phyloP scores from a whole-genome alignment of 2,888 invertebrate species.

The Lucinisca nassula region DNA sequence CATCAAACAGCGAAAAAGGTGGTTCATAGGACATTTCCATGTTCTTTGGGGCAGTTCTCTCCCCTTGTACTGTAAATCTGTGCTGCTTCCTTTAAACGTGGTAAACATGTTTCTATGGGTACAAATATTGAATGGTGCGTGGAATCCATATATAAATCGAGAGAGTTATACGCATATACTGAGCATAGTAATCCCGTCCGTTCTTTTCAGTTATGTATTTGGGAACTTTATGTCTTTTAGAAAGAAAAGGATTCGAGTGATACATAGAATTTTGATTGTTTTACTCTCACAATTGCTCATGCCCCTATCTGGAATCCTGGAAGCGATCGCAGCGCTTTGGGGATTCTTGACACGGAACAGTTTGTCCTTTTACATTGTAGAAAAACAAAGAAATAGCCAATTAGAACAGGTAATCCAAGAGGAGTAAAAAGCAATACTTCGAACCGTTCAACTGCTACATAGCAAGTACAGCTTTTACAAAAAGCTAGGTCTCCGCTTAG shows the following conservation, averaged over 20 bases:
- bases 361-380: slow-evolving; percentile 35
- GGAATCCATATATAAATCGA: background rate
- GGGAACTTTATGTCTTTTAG: slow-evolving; percentile 55
- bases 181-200: slow-evolving; percentile 21
- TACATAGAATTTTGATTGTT: background rate
- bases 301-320: background rate
- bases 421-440: no score
- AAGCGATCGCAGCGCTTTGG: slow-evolving; percentile 4
- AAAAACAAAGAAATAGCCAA: background rate
- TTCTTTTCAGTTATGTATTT: slow-evolving; percentile 45
- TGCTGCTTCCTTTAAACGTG: slow-evolving; percentile 25
- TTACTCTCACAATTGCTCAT: slow-evolving; percentile 7
- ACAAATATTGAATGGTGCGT: background rate
- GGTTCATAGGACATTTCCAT: slow-evolving; percentile 58
- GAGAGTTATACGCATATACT: slow-evolving; percentile 7
- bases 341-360: slow-evolving; percentile 27
- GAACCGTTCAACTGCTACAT: no score
- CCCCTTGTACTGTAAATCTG: slow-evolving; percentile 24
- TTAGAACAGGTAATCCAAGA: no score
- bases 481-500: no score
- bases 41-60: slow-evolving; percentile 36
- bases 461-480: no score
- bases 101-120: slow-evolving; percentile 27
- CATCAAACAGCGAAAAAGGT: slow-evolving; percentile 57
- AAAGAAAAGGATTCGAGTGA: background rate